Conservation (phyloP, 2,888 invertebrate genomes). For the Sesia apiformis region DNA sequence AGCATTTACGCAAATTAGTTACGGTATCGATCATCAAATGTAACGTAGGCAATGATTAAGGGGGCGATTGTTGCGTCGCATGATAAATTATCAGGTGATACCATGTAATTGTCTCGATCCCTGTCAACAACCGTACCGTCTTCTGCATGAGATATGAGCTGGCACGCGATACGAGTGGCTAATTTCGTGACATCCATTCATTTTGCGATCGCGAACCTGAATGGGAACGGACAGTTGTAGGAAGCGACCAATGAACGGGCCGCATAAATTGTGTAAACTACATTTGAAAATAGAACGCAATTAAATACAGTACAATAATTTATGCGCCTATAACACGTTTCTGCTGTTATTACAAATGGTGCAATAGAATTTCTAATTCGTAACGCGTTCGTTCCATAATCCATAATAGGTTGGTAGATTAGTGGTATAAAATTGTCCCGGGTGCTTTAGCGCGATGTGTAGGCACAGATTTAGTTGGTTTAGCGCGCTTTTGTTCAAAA, state of each 20-base stretch:
- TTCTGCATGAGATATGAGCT: constrained; percentile 56
- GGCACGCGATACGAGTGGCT: constrained; percentile 57
- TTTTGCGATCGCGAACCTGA: constrained; percentile 54
- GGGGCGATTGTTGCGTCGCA: constrained; percentile 42
- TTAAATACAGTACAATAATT: constrained; percentile 39
- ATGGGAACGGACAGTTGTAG: constrained; percentile 52
- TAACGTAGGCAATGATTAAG: constrained; percentile 50
- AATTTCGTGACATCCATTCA: constrained; percentile 67
- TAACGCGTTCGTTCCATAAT: neutral
- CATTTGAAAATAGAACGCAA: constrained; percentile 41
- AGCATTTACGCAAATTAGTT: constrained; percentile 18
- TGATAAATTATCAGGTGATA: constrained; percentile 58
- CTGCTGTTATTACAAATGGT: constrained; percentile 28
- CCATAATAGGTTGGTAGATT: neutral
- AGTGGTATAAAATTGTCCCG: neutral
- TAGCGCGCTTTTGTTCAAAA: neutral
- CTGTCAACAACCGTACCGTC: constrained; percentile 51
- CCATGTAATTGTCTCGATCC: constrained; percentile 53
- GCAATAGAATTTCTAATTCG: neutral
- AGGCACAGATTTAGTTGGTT: neutral
- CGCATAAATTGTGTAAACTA: constrained; percentile 50
- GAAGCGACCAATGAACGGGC: constrained; percentile 30
- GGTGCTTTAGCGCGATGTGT: neutral
- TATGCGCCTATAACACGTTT: constrained; percentile 15
- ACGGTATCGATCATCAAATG: constrained; percentile 23